Percentiles rank a stretch among this genome's conserved stretches.
These are phyloP conservation scores for Fulica atra DNA, from an alignment of 2,113 vertebrate genomes.

Conservation along the genomic window DNA sequence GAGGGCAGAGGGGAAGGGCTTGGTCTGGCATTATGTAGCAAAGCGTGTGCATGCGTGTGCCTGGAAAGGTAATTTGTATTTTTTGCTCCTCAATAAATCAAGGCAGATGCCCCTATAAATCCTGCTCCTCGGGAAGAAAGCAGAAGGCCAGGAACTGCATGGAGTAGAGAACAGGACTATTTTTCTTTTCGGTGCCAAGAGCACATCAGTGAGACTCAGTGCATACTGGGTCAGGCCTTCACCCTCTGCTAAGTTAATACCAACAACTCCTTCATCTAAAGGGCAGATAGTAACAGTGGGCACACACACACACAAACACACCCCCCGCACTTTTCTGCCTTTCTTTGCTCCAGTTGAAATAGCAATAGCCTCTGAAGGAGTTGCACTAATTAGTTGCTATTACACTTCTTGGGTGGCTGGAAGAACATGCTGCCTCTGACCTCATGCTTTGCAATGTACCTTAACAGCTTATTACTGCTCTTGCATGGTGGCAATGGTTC, in stretches of 20 bases:
- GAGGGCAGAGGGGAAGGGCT: neutral
- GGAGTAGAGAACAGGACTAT: neutral
- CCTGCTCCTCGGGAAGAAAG: neutral
- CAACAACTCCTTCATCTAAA: constrained; percentile 36
- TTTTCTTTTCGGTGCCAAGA: constrained; percentile 36
- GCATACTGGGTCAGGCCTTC: constrained; percentile 44
- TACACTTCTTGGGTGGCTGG: constrained; percentile 41
- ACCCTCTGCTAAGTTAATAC: constrained; percentile 29
- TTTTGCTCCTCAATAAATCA: constrained; percentile 12
- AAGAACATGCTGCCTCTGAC: constrained; percentile 50
- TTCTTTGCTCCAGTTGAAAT: neutral
- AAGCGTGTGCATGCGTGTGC: rapidly evolving
- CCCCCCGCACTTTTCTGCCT: neutral
- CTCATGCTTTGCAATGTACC: constrained; percentile 46
- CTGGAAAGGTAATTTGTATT: neutral
- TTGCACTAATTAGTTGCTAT: constrained; percentile 44
- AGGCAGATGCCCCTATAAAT: constrained; percentile 23
- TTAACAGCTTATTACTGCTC: constrained; percentile 57
- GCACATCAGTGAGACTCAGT: neutral
- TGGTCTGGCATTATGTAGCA: neutral
- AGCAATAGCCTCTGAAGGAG: constrained; percentile 20
- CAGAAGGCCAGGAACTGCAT: neutral
- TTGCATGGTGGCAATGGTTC: constrained; percentile 27
- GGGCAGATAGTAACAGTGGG: neutral
- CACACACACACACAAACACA: no score